These are phyloP conservation scores for Mylabris phalerata DNA, from an alignment of 1,140 invertebrate species.

Conservation along the genomic window DNA sequence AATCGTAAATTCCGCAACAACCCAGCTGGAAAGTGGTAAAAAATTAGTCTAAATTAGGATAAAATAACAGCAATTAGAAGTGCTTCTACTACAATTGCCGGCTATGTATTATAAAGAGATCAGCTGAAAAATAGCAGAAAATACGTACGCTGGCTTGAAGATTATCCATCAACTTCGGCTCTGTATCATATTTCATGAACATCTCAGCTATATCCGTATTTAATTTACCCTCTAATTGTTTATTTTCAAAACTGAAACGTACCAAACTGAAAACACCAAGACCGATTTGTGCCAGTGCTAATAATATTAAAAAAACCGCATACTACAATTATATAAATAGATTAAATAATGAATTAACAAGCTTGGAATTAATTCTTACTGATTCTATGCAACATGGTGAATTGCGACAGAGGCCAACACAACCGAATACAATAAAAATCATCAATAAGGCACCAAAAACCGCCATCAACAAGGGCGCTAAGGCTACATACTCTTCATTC, in stretches of 20 bases:
- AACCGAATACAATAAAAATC: slow-evolving; percentile 75
- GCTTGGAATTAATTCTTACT: slow-evolving; percentile 43
- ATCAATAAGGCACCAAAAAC: slow-evolving; percentile 33
- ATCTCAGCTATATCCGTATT: slow-evolving; percentile 1
- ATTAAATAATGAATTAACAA: too few species aligned
- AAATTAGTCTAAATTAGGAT: too few species aligned
- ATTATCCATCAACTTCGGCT: slow-evolving; percentile 8
- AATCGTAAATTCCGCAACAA: slow-evolving; percentile 65
- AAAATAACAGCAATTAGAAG: too few species aligned
- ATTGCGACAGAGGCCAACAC: slow-evolving; percentile 76
- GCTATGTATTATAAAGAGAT: too few species aligned
- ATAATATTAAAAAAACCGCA: slow-evolving; percentile 54
- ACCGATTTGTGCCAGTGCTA: slow-evolving; percentile 58
- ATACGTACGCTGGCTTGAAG: slow-evolving; percentile 13
- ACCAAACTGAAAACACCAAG: slow-evolving; percentile 45
- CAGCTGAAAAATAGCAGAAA: too few species aligned
- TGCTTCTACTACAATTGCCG: too few species aligned
- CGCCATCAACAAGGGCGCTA: slow-evolving; percentile 4
- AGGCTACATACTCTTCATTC: slow-evolving; percentile 6
- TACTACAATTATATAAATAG: slow-evolving; percentile 45
- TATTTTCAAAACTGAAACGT: not conserved
- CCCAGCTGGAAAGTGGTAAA: slow-evolving; percentile 47
- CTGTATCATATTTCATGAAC: not conserved
- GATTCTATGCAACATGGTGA: slow-evolving; percentile 77
- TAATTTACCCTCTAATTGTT: not conserved